A percentile compares a stretch with the other conserved stretches of the same genome.
These are phyloP conservation scores for Mesaphorura yosii DNA, from an alignment of 1,140 invertebrate species.

Conservation along the genomic window DNA sequence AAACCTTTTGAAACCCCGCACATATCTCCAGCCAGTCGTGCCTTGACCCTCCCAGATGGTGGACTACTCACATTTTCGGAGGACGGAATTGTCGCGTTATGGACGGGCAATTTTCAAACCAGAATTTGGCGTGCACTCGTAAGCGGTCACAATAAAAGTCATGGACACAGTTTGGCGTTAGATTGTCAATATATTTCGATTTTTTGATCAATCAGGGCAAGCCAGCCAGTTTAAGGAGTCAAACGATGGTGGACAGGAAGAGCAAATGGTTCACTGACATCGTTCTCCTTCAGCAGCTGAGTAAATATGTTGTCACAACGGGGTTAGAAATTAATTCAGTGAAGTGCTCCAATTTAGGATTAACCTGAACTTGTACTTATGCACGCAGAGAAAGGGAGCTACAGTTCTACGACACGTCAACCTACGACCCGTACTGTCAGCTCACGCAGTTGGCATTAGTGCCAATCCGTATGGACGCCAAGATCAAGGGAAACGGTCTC, in stretches of 20 bases:
- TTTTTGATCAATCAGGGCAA: too few relatives aligned
- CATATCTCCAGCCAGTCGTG: conserved; percentile 10
- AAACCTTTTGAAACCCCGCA: conserved; percentile 8
- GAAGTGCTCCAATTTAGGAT: background rate
- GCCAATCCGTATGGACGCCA: conserved; percentile 17
- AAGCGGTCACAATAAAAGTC: background rate
- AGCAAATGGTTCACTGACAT: conserved; percentile 17
- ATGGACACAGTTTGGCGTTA: background rate
- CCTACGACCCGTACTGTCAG: conserved; percentile 20
- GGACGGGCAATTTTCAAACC: conserved; percentile 9
- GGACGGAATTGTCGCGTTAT: conserved; percentile 16
- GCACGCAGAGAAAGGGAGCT: conserved; percentile 13
- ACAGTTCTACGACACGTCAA: conserved; percentile 15
- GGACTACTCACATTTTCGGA: conserved; percentile 15
- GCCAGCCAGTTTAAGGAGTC: conserved; percentile 3
- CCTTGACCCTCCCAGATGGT: conserved; percentile 10
- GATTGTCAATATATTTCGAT: too few relatives aligned
- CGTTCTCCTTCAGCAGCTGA: background rate
- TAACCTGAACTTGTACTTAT: background rate
- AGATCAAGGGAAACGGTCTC: background rate
- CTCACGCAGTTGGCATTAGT: conserved; percentile 3
- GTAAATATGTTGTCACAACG: conserved; percentile 10
- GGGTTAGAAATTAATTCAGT: conserved; percentile 4
- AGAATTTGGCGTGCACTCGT: conserved; percentile 18
- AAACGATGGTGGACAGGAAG: conserved; percentile 12